phyloP scores from a whole-genome alignment of 2,888 invertebrate genomes.

The Yponomeuta sedellus region DNA sequence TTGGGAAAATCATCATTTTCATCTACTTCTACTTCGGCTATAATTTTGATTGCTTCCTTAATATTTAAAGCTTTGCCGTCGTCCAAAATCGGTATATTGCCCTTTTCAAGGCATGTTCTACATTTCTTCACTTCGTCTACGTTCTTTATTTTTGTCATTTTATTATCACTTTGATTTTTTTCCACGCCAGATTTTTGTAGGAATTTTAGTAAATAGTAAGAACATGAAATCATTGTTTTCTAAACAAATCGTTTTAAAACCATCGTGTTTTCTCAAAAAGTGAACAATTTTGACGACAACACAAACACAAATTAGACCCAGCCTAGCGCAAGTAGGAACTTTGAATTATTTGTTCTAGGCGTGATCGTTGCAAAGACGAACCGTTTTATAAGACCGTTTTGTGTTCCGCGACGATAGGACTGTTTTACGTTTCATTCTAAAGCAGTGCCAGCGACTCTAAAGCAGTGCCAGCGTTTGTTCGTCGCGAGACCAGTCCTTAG shows the following conservation, averaged over 20 bases:
- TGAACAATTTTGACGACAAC: too few relatives aligned
- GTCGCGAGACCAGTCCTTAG: too few relatives aligned
- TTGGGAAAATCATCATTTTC: constrained; percentile 2
- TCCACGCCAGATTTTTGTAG: background rate
- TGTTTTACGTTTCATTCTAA: too few relatives aligned
- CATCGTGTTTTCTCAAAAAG: background rate
- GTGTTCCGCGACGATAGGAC: too few relatives aligned
- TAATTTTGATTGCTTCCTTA: constrained; percentile 24
- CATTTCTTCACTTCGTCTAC: constrained; percentile 21
- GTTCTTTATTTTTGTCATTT: constrained; percentile 4
- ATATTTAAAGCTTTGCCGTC: constrained; percentile 20
- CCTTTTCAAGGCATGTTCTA: constrained; percentile 30
- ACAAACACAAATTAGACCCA: too few relatives aligned
- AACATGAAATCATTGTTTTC: background rate
- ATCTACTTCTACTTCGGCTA: constrained; percentile 38
- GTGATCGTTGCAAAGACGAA: too few relatives aligned
- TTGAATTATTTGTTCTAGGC: too few relatives aligned
- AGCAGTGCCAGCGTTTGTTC: too few relatives aligned
- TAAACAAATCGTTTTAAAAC: background rate
- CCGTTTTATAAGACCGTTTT: too few relatives aligned
- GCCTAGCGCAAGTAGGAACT: too few relatives aligned
- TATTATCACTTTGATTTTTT: background rate
- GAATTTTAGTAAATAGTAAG: background rate
- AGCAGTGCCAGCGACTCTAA: too few relatives aligned
- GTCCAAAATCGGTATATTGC: constrained; percentile 29